Percentiles rank a stretch among this genome's conserved stretches.
Evolutionary conservation across 2,113 vertebrate species (phyloP).

Genomic region (Cyanistes caeruleus): DNA sequence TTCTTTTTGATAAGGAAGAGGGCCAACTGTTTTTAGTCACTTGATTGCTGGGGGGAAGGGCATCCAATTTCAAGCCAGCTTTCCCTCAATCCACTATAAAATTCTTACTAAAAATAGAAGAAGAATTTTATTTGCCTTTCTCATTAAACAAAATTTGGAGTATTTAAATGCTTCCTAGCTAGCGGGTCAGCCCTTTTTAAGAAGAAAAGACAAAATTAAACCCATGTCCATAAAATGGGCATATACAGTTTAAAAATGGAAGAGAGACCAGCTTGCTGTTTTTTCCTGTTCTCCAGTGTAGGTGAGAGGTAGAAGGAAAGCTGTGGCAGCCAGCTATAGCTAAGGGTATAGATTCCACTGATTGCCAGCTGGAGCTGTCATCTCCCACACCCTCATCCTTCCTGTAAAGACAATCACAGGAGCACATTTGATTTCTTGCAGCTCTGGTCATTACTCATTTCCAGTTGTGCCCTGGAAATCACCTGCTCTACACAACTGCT

Average conservation of each 20-base stretch:
- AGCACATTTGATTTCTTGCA: not conserved
- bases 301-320: not conserved
- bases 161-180: not conserved
- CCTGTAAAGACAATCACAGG: not conserved
- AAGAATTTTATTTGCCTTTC: not conserved
- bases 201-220: not conserved
- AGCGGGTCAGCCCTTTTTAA: not conserved
- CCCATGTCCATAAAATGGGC: not conserved
- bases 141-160: not conserved
- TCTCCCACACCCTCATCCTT: not conserved
- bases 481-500: not conserved
- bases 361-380: not conserved
- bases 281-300: not conserved
- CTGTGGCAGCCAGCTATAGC: not conserved
- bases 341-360: not conserved
- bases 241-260: not conserved
- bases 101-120: not conserved
- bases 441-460: not conserved
- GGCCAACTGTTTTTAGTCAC: not conserved
- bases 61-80: not conserved
- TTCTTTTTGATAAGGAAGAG: not conserved
- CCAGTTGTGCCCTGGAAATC: not conserved
- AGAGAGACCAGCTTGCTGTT: not conserved
- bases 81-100: not conserved
- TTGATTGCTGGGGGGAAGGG: not conserved